A percentile compares a stretch with the other conserved stretches of the same genome.
phyloP scores from a whole-genome alignment of 1,140 invertebrate genomes.

The Trinorchestia longiramus region DNA sequence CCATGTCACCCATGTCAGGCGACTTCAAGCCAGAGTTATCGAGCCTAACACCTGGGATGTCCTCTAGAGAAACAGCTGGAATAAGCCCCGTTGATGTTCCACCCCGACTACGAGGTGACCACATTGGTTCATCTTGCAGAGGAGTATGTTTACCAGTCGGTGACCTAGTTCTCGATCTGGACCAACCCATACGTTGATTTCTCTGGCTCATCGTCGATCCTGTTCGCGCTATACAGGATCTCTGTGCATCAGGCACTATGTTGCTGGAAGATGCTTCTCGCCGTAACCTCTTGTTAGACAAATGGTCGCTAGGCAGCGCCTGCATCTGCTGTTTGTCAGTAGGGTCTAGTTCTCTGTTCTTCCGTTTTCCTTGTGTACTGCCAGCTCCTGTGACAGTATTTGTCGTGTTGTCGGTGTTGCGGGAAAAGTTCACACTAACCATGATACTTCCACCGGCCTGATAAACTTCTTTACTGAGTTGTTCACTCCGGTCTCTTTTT shows the following conservation, averaged over 20 bases:
- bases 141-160: slow-evolving; percentile 64
- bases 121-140: slow-evolving; percentile 65
- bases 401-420: slow-evolving; percentile 50
- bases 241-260: slow-evolving; percentile 52
- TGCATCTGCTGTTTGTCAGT: neutral
- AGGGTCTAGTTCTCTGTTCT: slow-evolving; percentile 40
- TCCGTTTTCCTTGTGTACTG: slow-evolving; percentile 57
- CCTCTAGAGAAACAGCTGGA: slow-evolving; percentile 57
- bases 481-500: slow-evolving; percentile 60
- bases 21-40: slow-evolving; percentile 70
- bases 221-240: neutral
- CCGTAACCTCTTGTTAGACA: neutral
- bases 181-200: slow-evolving; percentile 22
- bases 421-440: slow-evolving; percentile 88
- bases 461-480: slow-evolving; percentile 83
- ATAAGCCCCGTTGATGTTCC: slow-evolving; percentile 51
- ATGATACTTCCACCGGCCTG: slow-evolving; percentile 91
- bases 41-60: slow-evolving; percentile 58
- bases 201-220: neutral
- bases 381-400: slow-evolving; percentile 56
- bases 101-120: slow-evolving; percentile 60
- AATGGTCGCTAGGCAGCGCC: neutral
- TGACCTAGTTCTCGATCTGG: slow-evolving; percentile 59
- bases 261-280: neutral
- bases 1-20: slow-evolving; percentile 87